Conservation (phyloP, 92 coral and sea anemone genomes). For the Virgularia gustaviana region DNA sequence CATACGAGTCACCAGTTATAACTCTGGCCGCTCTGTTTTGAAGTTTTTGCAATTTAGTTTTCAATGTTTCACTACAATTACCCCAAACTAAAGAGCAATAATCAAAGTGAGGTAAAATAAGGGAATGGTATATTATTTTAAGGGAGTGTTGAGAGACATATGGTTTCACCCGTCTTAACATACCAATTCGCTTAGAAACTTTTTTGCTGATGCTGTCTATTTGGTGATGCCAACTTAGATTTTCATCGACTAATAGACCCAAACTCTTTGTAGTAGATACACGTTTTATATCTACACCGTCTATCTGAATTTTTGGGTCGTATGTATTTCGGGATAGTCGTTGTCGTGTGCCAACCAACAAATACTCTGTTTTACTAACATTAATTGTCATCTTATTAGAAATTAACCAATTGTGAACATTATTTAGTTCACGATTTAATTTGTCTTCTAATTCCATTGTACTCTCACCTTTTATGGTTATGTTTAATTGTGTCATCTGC, state of each 20-base stretch:
- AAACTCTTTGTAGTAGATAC: background rate
- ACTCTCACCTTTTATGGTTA: background rate
- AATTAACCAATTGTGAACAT: background rate
- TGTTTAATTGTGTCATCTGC: background rate
- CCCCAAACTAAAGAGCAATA: constrained; percentile 5
- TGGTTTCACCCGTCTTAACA: background rate
- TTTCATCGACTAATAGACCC: constrained; percentile 1
- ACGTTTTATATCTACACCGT: background rate
- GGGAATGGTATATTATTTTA: background rate
- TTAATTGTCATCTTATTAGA: constrained; percentile 5
- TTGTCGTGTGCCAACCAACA: constrained; percentile 14
- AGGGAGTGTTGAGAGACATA: background rate
- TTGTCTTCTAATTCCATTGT: background rate
- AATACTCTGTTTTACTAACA: constrained; percentile 1
- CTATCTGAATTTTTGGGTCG: background rate
- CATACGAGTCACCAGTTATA: background rate
- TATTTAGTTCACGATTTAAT: background rate
- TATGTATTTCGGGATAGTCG: background rate
- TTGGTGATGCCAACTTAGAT: background rate
- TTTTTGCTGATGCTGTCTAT: background rate
- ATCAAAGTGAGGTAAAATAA: background rate
- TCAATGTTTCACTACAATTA: background rate
- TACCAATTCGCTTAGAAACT: background rate
- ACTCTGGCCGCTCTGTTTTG: constrained; percentile 6
- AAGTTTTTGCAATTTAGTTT: background rate